Base-by-base conservation (phyloP, 2,888 invertebrate species). In the Trichopria drosophilae region DNA sequence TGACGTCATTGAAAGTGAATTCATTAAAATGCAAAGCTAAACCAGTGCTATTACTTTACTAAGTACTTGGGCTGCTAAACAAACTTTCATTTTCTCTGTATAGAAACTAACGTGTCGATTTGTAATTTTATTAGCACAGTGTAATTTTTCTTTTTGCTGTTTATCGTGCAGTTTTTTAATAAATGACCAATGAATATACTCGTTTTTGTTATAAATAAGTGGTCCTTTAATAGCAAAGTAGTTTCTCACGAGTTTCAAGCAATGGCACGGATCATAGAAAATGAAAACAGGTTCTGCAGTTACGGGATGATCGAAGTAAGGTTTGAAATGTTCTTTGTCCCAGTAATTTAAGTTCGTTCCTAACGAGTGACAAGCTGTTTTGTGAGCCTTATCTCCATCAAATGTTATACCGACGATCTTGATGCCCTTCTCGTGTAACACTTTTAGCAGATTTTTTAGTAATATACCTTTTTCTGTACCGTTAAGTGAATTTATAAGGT, bases 81-180 rank as follows among this genome's bases (percentile, higher is more conserved):
- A 54, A 3, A 60, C 58, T 29, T 61, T 63, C 61, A 63, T 64
- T 51, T 64, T 64, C 41, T 64, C 59, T 12, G 51, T 54, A 2
- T 36, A 12, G 31, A 47, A 59, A 24, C 58, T 32, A 1, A 63
- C 43, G 32, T 63, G 60, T 23, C 55, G 24, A 29, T 52, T 53
- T 13, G 44, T 52, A 18, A 66, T 32, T 58, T 65, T 64, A 16
- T 50, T 60, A 12, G 55, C 59, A 16, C 57, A 51, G 34, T 63
- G 60, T 18, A 64, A 31, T 12, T 51, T 56, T 55, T 62, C 58
- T 20, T 44, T 36, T 20, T 61, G 39, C 54, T 66, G 66, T 12
- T 60, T 26, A 32, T 56, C 32, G 20, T 60, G 54, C 13, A 63
- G 42, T 34, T 56, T 18, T 47, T 55, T 37, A 10, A 65, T 51